Evolutionary conservation across 92 coral and sea anemone genomes (phyloP).

Genomic region (Micromussa lordhowensis): DNA sequence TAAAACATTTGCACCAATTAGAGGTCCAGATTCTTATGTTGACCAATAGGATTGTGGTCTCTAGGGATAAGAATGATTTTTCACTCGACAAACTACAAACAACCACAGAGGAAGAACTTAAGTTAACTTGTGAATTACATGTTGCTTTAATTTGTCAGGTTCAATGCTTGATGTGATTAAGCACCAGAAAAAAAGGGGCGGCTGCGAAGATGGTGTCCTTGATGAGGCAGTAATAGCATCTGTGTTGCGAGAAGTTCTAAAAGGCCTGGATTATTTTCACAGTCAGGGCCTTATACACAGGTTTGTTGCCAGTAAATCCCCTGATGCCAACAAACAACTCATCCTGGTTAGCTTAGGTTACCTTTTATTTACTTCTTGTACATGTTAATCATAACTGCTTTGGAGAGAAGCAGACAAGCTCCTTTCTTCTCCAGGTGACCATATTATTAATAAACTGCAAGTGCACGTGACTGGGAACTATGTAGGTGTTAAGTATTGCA

Average conservation of each 20-base stretch:
- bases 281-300: constrained; percentile 99
- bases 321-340: not conserved
- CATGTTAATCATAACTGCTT: no score
- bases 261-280: constrained; percentile 97
- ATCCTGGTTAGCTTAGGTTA: no score
- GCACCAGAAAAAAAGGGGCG: constrained; percentile 69
- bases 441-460: no score
- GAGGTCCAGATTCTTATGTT: no score
- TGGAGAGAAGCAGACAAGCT: no score
- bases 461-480: no score
- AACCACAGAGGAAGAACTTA: not conserved
- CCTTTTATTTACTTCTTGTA: no score
- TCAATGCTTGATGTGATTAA: constrained; percentile 96
- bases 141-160: constrained; percentile 52
- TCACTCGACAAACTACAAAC: not conserved
- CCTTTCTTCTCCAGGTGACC: no score
- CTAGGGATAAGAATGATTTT: no score
- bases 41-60: no score
- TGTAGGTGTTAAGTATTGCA: no score
- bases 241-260: constrained; percentile 90
- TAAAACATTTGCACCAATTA: no score
- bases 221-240: constrained; percentile 95
- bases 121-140: not conserved
- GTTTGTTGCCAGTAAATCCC: constrained; percentile 26
- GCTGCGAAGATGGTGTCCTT: constrained; percentile 84